These are phyloP conservation scores for Dolichopus griseipennis DNA, from an alignment of 2,888 invertebrate genomes.

Conservation along the genomic window DNA sequence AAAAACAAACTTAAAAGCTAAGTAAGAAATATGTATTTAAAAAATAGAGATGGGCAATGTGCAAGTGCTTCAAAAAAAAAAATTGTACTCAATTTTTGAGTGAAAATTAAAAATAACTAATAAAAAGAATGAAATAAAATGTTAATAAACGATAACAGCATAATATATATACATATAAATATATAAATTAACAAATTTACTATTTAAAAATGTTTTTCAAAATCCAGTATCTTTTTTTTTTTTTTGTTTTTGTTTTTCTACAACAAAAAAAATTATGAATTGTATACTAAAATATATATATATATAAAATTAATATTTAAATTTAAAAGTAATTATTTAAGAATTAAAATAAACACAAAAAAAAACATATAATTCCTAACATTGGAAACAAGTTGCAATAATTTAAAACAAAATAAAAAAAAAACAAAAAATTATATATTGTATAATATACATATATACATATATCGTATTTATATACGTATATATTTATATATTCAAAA, in stretches of 20 bases:
- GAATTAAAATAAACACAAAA: too few relatives aligned
- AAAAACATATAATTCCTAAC: not conserved
- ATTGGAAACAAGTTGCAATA: conserved; percentile 3
- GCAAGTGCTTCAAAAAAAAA: not conserved
- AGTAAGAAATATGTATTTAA: not conserved
- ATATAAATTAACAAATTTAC: too few relatives aligned
- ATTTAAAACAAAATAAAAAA: not conserved
- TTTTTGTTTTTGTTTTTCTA: not conserved
- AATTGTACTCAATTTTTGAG: not conserved
- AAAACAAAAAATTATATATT: too few relatives aligned
- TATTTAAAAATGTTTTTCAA: too few relatives aligned
- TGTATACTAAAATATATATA: not conserved
- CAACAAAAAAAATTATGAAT: too few relatives aligned
- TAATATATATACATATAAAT: too few relatives aligned
- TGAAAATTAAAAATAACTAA: not conserved
- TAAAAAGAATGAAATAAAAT: not conserved
- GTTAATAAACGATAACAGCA: too few relatives aligned
- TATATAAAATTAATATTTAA: too few relatives aligned
- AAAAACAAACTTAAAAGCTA: not conserved
- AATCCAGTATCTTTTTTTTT: not conserved
- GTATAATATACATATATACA: too few relatives aligned
- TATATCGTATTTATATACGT: too few relatives aligned
- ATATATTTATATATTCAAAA: conserved; percentile 13
- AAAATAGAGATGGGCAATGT: conserved; percentile 4
- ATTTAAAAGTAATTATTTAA: too few relatives aligned